A percentile compares a stretch with the other conserved stretches of the same genome.
Conservation (phyloP, 2,888 invertebrate genomes). For the Corbicula japonica region DNA sequence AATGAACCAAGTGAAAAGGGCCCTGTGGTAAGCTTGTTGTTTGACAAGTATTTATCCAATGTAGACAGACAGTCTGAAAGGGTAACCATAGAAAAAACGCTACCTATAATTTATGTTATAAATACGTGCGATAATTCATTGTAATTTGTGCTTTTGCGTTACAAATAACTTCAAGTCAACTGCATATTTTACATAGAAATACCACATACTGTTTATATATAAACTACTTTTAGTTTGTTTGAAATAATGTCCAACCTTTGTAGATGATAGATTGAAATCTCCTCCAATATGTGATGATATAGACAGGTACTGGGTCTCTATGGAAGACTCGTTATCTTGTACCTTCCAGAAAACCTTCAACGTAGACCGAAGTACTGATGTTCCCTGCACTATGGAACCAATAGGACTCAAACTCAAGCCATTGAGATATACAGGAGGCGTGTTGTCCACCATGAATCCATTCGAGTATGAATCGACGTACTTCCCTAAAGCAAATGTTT, state of each 20-base stretch:
- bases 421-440: constrained; percentile 36
- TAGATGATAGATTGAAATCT: constrained; percentile 59
- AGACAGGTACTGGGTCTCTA: constrained; percentile 63
- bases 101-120: too few relatives aligned
- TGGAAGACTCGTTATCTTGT: constrained; percentile 52
- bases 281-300: constrained; percentile 63
- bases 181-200: too few relatives aligned
- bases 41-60: too few relatives aligned
- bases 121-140: too few relatives aligned
- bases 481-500: constrained; percentile 52
- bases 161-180: too few relatives aligned
- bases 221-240: too few relatives aligned
- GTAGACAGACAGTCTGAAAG: too few relatives aligned
- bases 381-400: constrained; percentile 37
- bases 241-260: too few relatives aligned
- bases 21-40: not conserved
- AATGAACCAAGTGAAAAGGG: not conserved
- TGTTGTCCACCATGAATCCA: constrained; percentile 66
- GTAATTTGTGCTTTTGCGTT: too few relatives aligned
- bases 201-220: too few relatives aligned
- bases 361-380: constrained; percentile 37
- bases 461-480: constrained; percentile 61
- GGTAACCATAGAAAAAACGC: too few relatives aligned
- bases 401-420: constrained; percentile 30
- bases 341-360: constrained; percentile 59